Evolutionary conservation across 2,888 invertebrate genomes (phyloP).

Genomic region (Phrixothrix hirtus): DNA sequence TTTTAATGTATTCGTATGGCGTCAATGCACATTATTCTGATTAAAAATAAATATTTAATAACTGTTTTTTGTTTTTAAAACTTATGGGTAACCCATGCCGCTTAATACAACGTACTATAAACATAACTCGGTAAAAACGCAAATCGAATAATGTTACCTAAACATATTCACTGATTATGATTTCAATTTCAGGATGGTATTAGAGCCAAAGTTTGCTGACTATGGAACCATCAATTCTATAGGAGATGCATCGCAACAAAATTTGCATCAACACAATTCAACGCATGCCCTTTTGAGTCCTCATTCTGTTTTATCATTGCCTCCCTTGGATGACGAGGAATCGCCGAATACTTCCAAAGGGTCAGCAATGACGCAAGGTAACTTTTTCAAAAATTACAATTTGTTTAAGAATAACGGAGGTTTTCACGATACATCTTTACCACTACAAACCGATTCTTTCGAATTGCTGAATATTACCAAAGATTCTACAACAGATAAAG

Average conservation of each 20-base stretch:
- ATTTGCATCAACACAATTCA: constrained; percentile 46
- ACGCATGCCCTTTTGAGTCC: constrained; percentile 49
- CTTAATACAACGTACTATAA: no score
- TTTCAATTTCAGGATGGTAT: constrained; percentile 67
- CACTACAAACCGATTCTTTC: constrained; percentile 3
- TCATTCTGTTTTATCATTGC: constrained; percentile 43
- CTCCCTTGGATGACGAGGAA: constrained; percentile 53
- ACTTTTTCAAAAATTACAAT: constrained; percentile 5
- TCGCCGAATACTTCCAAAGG: constrained; percentile 48
- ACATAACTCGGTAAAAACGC: no score
- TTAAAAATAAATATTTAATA: no score
- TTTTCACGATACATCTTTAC: constrained; percentile 5
- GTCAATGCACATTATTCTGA: no score
- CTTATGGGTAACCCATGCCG: no score
- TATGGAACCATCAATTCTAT: constrained; percentile 65
- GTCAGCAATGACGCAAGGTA: constrained; percentile 53
- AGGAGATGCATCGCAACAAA: constrained; percentile 44
- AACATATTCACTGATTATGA: no score
- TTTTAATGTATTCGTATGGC: no score
- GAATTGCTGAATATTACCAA: constrained; percentile 8
- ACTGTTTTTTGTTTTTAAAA: no score
- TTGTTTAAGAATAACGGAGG: constrained; percentile 15
- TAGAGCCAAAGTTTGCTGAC: constrained; percentile 66
- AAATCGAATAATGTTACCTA: no score
- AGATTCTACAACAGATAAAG: constrained; percentile 3